These are phyloP conservation scores for Drosophila asahinai DNA, from an alignment of 1,140 invertebrate species.

Conservation along the genomic window DNA sequence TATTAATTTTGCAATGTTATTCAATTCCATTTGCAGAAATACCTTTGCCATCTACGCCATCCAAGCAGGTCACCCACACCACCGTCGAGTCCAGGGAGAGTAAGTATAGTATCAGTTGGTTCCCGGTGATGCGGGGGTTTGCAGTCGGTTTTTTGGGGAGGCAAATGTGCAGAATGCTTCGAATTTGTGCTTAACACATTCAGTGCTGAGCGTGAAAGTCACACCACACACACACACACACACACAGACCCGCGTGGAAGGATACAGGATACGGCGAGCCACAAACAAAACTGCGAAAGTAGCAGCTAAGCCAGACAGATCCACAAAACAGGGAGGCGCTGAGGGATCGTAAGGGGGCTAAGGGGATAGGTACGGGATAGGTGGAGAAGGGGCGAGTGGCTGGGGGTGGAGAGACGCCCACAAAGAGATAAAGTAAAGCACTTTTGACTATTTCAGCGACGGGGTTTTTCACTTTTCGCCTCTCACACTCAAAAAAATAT, in stretches of 20 bases:
- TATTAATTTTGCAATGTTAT: constrained; percentile 77
- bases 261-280: constrained; percentile 79
- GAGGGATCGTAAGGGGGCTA: neutral
- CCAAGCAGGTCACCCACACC: constrained; percentile 84
- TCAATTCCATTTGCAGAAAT: constrained; percentile 84
- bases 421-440: constrained; percentile 78
- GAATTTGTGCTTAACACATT: constrained; percentile 78
- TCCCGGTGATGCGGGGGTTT: neutral
- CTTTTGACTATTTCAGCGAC: constrained; percentile 81
- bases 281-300: constrained; percentile 83
- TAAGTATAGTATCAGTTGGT: constrained; percentile 80
- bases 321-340: constrained; percentile 47
- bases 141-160: neutral
- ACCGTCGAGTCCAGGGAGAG: constrained; percentile 84
- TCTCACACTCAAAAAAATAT: neutral
- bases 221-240: constrained; percentile 60
- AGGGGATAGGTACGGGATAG: neutral
- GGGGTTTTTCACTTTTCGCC: constrained; percentile 43
- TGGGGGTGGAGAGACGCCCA: constrained; percentile 50
- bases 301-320: constrained; percentile 81
- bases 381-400: constrained; percentile 1
- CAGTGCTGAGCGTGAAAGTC: constrained; percentile 69
- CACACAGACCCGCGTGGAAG: constrained; percentile 20
- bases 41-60: constrained; percentile 84
- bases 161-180: constrained; percentile 18